Evolutionary conservation across 2,113 vertebrate species (phyloP), one percentile per base, ranked within the genome.

Genomic region (Dicrurus megarhynchus): DNA sequence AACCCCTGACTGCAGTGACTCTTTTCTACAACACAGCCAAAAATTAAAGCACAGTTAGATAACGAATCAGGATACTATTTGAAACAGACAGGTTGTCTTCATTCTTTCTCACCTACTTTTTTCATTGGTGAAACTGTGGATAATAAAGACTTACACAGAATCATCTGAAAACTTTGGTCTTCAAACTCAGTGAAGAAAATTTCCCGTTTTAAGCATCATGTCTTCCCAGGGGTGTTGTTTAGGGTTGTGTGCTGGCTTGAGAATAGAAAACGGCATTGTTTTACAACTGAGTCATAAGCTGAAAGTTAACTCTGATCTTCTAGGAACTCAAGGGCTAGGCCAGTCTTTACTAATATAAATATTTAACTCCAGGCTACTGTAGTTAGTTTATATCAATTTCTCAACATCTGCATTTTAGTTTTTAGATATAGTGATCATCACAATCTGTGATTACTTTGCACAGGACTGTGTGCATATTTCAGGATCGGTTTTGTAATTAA

Each of bases 291-390:
- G 53, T 93, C 81, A 93, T 79, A 88, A 73, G 28, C 22, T 65
- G 53, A 92, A 88, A 94, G 49, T 83, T 97, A 85, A 91, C 82
- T 95, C 84, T 93, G 79, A 93, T 85, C 74, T 94, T 89, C 95
- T 82, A 89, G 87, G 53, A 93, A 93, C 81, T 89, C 24, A 41
- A 85, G 22, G 75, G 16, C 8, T 52, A 47, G 44, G 21, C 39
- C 35, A 84, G 56, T 59, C 76, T 89, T 78, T 59, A 67, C 8
- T 78, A 89, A 35, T 14, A 78, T 39, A 95, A 94, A 84, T 82
- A 87, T 82, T 89, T 89, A 82, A 75, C 44, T 94, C 44, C 24
- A 71, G 41, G 13, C 50, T 80, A 77, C 55, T 52, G 69, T 71
- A 64, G 42, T 52, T 60, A 71, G 32, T 82, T 79, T 90, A 57